Evolutionary conservation across 1,140 invertebrate species (phyloP).

Genomic region (Diabrotica virgifera): DNA sequence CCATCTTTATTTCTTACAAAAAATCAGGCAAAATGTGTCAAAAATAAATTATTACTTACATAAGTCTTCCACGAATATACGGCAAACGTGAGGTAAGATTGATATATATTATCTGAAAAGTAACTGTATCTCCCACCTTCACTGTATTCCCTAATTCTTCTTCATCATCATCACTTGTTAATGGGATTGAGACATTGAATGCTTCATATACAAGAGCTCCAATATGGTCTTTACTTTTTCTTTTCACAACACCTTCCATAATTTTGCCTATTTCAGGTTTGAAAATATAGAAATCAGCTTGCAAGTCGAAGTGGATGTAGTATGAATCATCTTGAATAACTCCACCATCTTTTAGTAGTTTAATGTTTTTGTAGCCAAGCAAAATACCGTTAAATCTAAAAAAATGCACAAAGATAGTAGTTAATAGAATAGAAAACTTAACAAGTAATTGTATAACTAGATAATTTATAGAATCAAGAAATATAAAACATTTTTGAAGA

Average conservation of each 20-base stretch:
- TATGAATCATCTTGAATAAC: slow-evolving; percentile 55
- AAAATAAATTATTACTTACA: slow-evolving; percentile 17
- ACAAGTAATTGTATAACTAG: background rate
- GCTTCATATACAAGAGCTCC: slow-evolving; percentile 62
- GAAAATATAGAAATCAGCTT: slow-evolving; percentile 66
- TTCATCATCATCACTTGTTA: slow-evolving; percentile 51
- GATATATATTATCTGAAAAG: slow-evolving; percentile 53
- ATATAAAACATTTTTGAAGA: too few species aligned
- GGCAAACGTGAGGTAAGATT: slow-evolving; percentile 27
- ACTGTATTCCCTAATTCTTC: slow-evolving; percentile 58
- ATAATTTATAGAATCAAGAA: too few species aligned
- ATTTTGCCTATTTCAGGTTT: slow-evolving; percentile 51
- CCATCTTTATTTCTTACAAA: too few species aligned
- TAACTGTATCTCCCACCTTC: slow-evolving; percentile 56
- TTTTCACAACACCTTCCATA: slow-evolving; percentile 59
- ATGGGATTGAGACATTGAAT: slow-evolving; percentile 64
- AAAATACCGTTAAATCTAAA: slow-evolving; percentile 59
- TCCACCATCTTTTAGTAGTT: slow-evolving; percentile 54
- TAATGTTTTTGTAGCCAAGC: slow-evolving; percentile 61
- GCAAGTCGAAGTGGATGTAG: slow-evolving; percentile 60
- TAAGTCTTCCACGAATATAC: slow-evolving; percentile 34
- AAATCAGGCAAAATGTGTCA: too few species aligned
- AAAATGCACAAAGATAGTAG: slow-evolving; percentile 22
- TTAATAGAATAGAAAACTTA: background rate
- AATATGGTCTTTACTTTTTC: slow-evolving; percentile 59